These are phyloP conservation scores for Athalia cordata DNA, from an alignment of 2,888 invertebrate species.

Conservation along the genomic window DNA sequence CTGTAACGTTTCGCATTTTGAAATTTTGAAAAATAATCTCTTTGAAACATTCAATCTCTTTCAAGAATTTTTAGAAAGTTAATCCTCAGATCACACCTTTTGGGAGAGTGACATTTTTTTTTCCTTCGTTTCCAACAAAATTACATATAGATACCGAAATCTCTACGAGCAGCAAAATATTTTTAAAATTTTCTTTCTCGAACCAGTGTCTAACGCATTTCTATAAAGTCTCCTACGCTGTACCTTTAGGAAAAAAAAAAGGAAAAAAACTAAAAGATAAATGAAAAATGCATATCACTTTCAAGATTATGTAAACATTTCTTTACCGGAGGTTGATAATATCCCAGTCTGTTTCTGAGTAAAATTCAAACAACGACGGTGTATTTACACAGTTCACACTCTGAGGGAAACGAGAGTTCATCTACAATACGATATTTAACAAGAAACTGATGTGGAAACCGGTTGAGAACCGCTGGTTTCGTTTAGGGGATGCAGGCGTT, in stretches of 20 bases:
- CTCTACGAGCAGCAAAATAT: too few relatives aligned
- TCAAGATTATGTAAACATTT: not conserved
- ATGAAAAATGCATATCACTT: not conserved
- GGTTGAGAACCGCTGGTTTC: slow-evolving; percentile 56
- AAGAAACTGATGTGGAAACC: not conserved
- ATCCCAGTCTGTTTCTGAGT: not conserved
- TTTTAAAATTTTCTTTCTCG: too few relatives aligned
- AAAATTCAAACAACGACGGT: not conserved
- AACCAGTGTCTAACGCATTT: too few relatives aligned
- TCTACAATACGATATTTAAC: not conserved
- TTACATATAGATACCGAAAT: too few relatives aligned
- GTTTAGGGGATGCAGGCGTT: slow-evolving; percentile 56
- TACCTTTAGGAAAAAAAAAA: not conserved
- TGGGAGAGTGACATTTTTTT: too few relatives aligned
- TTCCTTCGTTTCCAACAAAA: too few relatives aligned
- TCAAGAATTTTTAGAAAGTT: too few relatives aligned
- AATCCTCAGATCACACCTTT: too few relatives aligned
- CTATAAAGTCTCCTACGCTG: too few relatives aligned
- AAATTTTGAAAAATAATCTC: too few relatives aligned
- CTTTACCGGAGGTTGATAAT: not conserved
- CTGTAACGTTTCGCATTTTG: too few relatives aligned
- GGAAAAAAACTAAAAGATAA: not conserved
- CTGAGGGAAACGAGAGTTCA: not conserved
- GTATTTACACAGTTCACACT: not conserved
- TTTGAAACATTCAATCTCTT: too few relatives aligned